These are phyloP conservation scores for Spermophilus dauricus DNA, from an alignment of 2,113 vertebrate genomes.

Conservation along the genomic window DNA sequence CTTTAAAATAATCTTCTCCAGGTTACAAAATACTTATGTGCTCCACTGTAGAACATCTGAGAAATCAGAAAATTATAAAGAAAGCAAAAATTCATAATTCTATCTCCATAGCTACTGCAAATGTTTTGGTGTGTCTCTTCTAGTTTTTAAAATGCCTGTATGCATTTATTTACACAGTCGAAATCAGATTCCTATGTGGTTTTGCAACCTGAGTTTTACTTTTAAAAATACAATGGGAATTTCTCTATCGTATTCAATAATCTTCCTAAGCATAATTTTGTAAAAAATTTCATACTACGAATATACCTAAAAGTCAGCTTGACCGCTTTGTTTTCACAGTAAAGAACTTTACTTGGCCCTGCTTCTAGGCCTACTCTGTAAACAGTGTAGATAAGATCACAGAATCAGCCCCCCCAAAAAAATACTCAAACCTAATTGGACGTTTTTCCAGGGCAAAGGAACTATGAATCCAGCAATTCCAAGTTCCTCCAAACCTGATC, in stretches of 20 bases:
- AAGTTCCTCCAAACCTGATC: background rate
- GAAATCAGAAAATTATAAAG: slow-evolving; percentile 41
- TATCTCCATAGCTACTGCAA: background rate
- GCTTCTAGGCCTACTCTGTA: background rate
- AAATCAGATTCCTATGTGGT: background rate
- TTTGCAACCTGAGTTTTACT: background rate
- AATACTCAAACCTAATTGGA: background rate
- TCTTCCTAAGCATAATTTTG: background rate
- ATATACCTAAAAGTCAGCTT: background rate
- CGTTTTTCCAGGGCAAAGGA: background rate
- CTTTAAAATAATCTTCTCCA: background rate
- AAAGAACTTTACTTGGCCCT: background rate
- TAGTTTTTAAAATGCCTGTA: background rate
- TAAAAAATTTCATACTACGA: background rate
- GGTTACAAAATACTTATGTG: slow-evolving; percentile 11
- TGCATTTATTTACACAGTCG: background rate
- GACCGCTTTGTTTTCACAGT: background rate
- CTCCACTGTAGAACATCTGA: background rate
- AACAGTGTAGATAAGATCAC: background rate
- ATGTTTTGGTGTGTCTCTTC: background rate
- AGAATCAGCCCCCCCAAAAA: background rate
- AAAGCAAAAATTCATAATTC: background rate
- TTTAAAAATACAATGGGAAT: background rate
- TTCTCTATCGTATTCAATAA: background rate
- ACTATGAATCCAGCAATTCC: background rate